Base-by-base conservation (phyloP, 1,140 invertebrate genomes). In the Drosophila tsacasi region DNA sequence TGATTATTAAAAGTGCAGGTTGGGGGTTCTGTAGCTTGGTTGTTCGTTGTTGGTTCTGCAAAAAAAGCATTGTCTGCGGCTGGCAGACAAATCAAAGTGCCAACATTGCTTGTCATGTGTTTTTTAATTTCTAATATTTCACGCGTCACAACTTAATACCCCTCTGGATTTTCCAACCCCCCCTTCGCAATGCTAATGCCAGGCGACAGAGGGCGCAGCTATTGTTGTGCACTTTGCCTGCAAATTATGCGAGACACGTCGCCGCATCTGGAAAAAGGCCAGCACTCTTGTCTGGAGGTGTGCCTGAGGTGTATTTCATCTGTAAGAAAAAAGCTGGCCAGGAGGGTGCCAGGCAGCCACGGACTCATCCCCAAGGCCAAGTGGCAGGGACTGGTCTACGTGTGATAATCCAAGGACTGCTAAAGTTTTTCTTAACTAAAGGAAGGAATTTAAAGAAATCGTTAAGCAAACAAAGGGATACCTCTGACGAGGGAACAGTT, bases 91-190 rank as follows among this genome's bases (percentile, higher is more conserved):
- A 87, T 87, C 84, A 87, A 89, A 89, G 84, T 87, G 77, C 81
- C 83, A 57, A 46, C 61, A 63, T 54, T 32, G 66, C 83, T 83
- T 86, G 84, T 87, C 84, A 87, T 89, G 86, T 89, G 85, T 79
- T 89, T 90, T 89, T 85, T 90, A 89, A 84, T 89, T 89, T 89
- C 85, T 90, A 89, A 89, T 85, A 89, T 90, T 90, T 89, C 84
- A 89, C 85, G 83, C 83, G 83, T 79, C 58, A 55, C 44, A 61
- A 39, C 40, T 37, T 75, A 40, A 35, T 17, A 25, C 55, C 13
- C 15, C 21, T 10, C 21, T n/a, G 21, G 5, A 32, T 42, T 13
- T 57, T 8, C 50, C 42, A 9, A 25, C 30, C 13, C 39, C 32
- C 23, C 46, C 15, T 19, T 10, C 9, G 54, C 35, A 50, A 58